Base-by-base conservation (phyloP, 2,113 vertebrate genomes). In the Chionomys nivalis region DNA sequence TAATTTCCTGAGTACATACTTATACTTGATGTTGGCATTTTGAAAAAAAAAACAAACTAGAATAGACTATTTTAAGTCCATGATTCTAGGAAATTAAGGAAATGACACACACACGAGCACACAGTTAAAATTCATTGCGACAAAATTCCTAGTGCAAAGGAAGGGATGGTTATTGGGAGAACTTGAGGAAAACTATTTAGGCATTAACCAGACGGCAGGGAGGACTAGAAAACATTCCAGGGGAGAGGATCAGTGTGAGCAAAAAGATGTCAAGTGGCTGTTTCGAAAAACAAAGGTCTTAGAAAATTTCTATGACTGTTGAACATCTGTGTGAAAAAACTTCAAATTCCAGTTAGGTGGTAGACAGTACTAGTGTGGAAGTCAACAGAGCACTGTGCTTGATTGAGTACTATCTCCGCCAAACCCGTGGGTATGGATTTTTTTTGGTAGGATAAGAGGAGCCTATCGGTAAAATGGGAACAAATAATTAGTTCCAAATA, bases 261-360 rank as follows among this genome's bases (percentile, higher is more conserved):
- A 93, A 91, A 91, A 91, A 8, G 8, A 72, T 31, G 61, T 94
- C 52, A 81, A 66, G 87, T 91, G 33, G 86, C 42, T 61, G 26
- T 86, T 96, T 90, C 42, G 33, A 95, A 95, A 44, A 78, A 79
- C 68, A 83, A 95, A 96, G 63, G 16, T 65, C 49, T 21, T 58
- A 92, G 70, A 90, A 42, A 94, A 92, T n/a, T 70, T 33, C 19
- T 87, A 1, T 79, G 28, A 95, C 82, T 89, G 86, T 94, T 89
- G 97, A 78, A 21, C 65, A 33, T 39, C 42, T 88, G 89, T 88
- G 72, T n/a, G 55, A 26, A 39, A 39, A 21, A 72, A 39, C 21
- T 68, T 70, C 36, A 87, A 70, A n/a, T 61, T 87, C 31, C 9
- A 44, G 26, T 87, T 87, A 89, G 13, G 23, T 88, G 4, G n/a